Base-by-base conservation (phyloP, 2,797 vertebrate species). In the Cynodonichthys magdalenae region DNA sequence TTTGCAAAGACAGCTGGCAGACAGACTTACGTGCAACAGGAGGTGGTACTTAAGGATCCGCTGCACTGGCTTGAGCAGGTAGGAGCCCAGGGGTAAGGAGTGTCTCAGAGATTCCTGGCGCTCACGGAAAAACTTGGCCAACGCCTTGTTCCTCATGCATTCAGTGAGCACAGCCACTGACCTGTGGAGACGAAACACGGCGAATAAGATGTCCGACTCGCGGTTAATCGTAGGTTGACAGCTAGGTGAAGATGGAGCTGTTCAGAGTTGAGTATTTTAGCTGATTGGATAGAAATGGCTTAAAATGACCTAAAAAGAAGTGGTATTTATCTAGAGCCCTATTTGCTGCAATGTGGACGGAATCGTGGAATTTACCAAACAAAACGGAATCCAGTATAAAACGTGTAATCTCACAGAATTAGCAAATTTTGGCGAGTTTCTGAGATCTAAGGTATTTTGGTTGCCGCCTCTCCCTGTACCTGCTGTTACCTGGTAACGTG, bases 1-100 rank as follows among this genome's bases (percentile, higher is more conserved):
- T n/a, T 36, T 45, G 55, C 15, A 29, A 34, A 24, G 46, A 55
- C 47, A 63, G 46, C 50, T 15, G 31, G 20, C 66, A 63, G 63
- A 24, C 48, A 68, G 57, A 93, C 96, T 74, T 91, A 98, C 96
- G 0, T 97, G 96, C 76, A 99, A 85, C 80, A 99, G 94, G 41
- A 99, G 95, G 83, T 99, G 97, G 88, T 99, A 99, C 90, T 99
- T 99, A 77, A 99, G 95, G 90, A 99, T 99, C 87, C 97, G 94
- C 87, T 99, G 97, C 75, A 99, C 97, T 59, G 97, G 97, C 90
- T 99, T 99, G 89, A 99, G 90, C 85, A 99, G 96, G 87, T 98
- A 99, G 78, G 97, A 99, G 81, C 97, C 97, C 75, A 99, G 88
- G 49, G 97, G 97, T 78, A 99, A 87, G 19, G 95, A 96, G 92